Evolutionary conservation across 2,113 vertebrate genomes (phyloP), one percentile per base, ranked within the genome.

Genomic region (Zootoca vivipara): DNA sequence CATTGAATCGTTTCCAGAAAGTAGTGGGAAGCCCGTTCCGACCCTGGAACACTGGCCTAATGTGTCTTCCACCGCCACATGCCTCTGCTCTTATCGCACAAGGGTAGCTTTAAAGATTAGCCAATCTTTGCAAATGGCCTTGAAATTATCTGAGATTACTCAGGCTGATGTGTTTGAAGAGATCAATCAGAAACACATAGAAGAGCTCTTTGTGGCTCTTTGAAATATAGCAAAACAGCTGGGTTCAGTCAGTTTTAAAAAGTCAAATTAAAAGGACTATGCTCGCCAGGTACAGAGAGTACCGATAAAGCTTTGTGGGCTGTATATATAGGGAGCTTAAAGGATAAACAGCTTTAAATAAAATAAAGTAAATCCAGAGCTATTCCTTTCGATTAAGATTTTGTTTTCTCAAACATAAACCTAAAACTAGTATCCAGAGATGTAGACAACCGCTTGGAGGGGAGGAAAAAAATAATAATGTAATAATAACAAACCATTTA

Each of bases 401-500:
- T 95, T 94, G 89, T 91, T 95, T 95, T 90, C 79, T 93, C 92
- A 92, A 93, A 89, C 72, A 26, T 46, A 91, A 82, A 85, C 40
- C 62, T 87, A 90, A 92, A 91, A 91, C 92, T 91, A 92, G 3
- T 95, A 77, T 90, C 84, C 87, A 77, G 85, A 80, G 92, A 90
- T 93, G 90, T 95, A 95, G 97, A 95, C 93, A 96, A 94, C 91
- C 91, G 74, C 91, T 94, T n/a, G 94, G 94, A 87, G 24, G 46
- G 46, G 46, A 52, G n/a, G n/a, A n/a, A n/a, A n/a, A n/a, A n/a
- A n/a, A n/a, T n/a, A n/a, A n/a, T n/a, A 26, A 30, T 5, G 8
- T 67, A 82, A 82, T 22, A 82, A 81, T 28, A 40, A 82, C 3
- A 33, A 93, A 92, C 30, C 30, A 62, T 93, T 96, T 95, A 94